Evolutionary conservation across 2,113 vertebrate genomes (phyloP).

Genomic region (Dasypus novemcinctus): DNA sequence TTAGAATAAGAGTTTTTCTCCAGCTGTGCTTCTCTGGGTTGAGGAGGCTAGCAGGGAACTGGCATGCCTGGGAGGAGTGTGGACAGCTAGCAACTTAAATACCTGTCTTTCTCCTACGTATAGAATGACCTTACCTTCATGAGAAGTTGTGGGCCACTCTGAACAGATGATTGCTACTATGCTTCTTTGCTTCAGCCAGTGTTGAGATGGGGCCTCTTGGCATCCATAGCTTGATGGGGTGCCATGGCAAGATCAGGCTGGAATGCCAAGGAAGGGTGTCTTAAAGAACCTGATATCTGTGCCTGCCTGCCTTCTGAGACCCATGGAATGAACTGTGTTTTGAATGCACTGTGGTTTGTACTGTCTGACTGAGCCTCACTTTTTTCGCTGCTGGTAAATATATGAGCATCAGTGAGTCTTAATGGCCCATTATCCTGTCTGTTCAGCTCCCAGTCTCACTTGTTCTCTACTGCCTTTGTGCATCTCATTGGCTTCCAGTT

Average conservation of each 20-base stretch:
- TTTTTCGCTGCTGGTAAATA: background rate
- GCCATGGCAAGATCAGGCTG: background rate
- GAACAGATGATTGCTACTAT: background rate
- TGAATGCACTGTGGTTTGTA: background rate
- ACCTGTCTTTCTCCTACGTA: background rate
- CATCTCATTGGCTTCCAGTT: conserved; percentile 45
- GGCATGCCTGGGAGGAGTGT: background rate
- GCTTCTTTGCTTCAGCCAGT: background rate
- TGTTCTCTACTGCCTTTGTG: conserved; percentile 18
- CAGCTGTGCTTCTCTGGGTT: background rate
- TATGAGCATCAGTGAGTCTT: background rate
- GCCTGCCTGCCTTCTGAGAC: background rate
- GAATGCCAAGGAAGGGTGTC: background rate
- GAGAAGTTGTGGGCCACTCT: background rate
- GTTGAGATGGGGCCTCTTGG: background rate
- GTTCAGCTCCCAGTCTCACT: conserved; percentile 24
- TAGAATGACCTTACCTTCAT: background rate
- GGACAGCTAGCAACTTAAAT: background rate
- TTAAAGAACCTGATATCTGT: background rate
- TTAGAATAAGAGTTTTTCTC: background rate
- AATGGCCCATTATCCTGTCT: background rate
- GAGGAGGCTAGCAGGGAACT: background rate
- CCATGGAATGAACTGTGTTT: background rate
- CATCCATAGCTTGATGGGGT: background rate
- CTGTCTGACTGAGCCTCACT: background rate